Base-by-base conservation (phyloP, 2,888 invertebrate genomes). In the Drosophila parthenogenetica region DNA sequence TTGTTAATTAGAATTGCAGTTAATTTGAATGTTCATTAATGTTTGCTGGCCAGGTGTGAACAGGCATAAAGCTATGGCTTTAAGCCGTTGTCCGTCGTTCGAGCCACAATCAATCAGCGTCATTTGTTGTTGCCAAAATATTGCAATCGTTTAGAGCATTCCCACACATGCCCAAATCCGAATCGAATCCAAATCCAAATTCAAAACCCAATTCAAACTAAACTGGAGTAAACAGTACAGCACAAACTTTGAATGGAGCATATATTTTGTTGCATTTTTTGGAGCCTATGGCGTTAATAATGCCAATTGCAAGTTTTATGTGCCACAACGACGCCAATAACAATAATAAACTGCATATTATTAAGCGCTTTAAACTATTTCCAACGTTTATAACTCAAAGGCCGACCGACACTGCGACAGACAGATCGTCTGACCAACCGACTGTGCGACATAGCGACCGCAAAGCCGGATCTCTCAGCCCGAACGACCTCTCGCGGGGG, bases 321-420 rank as follows among this genome's bases (percentile, higher is more conserved):
- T 72, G 69, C 76, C 65, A 64, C 75, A 73, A 64, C 79, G 69
- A 75, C 73, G 69, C 66, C 76, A 76, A 79, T 70, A 79, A 79
- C 76, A 76, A 84, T 87, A 87, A 84, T 81, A 83, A 75, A 87
- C 88, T 87, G 86, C 86, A 85, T 85, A 83, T 77, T 86, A 83
- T 88, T 86, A 81, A 86, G 84, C 73, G 75, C 69, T 84, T 78
- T 81, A 80, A 76, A 81, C 76, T 75, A 86, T 86, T 80, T 81
- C 73, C 81, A 86, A 81, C 73, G 62, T 60, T 64, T 73, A 77
- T 77, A 76, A 73, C 77, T 76, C 64, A 76, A 76, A 77, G 61
- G 77, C 77, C 59, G 60, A 69, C 43, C 25, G 53, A 62, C 35
- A 11, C 35, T 35, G 35, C 35, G 35, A 35, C 35, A 35, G 35